phyloP scores from a whole-genome alignment of 1,140 invertebrate genomes.

The Popillia japonica region DNA sequence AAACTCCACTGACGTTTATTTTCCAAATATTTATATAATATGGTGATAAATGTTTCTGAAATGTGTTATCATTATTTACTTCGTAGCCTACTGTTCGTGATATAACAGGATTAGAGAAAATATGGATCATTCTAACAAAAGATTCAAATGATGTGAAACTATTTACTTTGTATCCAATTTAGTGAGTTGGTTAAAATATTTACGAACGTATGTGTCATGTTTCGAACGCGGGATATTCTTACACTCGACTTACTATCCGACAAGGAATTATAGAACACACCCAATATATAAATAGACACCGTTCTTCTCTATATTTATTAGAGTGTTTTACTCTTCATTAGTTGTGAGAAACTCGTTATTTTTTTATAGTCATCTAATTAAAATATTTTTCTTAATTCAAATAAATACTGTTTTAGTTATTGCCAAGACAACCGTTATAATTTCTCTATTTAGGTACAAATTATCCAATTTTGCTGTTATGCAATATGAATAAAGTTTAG shows the following conservation, averaged over 20 bases:
- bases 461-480: no score
- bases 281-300: constrained; percentile 18
- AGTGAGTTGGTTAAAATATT: constrained; percentile 26
- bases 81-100: background rate
- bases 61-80: background rate
- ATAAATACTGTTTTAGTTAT: background rate
- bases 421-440: no score
- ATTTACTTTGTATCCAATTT: constrained; percentile 33
- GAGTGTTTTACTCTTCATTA: background rate
- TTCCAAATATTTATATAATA: constrained; percentile 29
- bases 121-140: background rate
- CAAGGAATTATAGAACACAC: constrained; percentile 20
- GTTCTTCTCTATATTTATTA: background rate
- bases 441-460: no score
- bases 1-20: constrained; percentile 21
- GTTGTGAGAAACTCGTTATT: background rate
- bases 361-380: background rate
- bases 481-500: no score
- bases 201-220: constrained; percentile 29
- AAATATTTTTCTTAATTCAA: background rate
- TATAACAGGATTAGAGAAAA: background rate
- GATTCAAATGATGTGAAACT: constrained; percentile 30
- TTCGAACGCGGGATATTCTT: constrained; percentile 16
- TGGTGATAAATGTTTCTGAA: background rate
- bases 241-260: constrained; percentile 19